Evolutionary conservation across 2,113 vertebrate genomes (phyloP).

Genomic region (Fukomys damarensis): DNA sequence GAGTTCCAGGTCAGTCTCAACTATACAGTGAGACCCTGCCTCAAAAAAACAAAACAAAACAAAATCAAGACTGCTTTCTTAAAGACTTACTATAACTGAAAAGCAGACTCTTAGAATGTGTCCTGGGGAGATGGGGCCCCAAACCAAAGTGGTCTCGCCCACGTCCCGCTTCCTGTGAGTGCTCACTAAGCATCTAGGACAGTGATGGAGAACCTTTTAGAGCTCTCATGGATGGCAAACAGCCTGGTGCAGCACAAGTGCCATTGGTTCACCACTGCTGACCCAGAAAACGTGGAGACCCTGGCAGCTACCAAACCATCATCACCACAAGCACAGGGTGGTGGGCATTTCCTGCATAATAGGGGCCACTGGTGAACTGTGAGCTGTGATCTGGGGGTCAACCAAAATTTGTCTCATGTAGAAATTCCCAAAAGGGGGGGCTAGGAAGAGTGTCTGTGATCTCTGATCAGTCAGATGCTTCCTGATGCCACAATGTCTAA

Average conservation of each 20-base stretch:
- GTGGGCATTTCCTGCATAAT: rapidly evolving
- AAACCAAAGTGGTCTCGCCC: no score
- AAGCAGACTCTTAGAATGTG: neutral
- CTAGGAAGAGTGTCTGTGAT: rapidly evolving
- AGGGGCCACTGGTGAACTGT: neutral
- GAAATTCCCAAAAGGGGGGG: no score
- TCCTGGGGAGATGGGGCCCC: neutral
- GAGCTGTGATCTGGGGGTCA: neutral
- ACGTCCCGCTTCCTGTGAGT: neutral
- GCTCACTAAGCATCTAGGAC: neutral
- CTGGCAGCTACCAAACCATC: rapidly evolving
- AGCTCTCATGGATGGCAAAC: neutral
- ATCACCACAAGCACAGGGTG: rapidly evolving
- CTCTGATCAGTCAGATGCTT: neutral
- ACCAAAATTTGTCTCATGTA: neutral
- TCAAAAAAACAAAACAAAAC: no score
- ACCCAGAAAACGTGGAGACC: neutral
- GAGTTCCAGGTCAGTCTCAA: no score
- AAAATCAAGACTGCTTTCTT: neutral
- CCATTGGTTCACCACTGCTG: neutral
- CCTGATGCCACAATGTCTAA: neutral
- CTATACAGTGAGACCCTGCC: no score
- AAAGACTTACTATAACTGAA: neutral
- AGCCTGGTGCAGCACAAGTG: neutral
- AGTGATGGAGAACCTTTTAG: neutral